These are phyloP conservation scores for Andrena cerasifolii DNA, from an alignment of 1,140 invertebrate genomes.

Conservation along the genomic window DNA sequence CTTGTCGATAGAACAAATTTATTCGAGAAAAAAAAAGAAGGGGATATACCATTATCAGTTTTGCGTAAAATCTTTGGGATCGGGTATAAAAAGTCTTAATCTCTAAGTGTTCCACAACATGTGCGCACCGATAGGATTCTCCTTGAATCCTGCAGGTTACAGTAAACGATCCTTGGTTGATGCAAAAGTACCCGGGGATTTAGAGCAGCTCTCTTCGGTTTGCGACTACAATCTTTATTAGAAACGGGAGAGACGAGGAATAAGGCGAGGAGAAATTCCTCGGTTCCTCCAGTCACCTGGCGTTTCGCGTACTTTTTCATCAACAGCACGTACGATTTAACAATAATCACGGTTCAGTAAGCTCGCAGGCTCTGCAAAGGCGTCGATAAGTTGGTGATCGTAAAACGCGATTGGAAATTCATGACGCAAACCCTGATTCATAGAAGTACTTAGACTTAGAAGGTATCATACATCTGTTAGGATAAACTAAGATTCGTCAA, in stretches of 20 bases:
- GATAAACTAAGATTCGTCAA: background rate
- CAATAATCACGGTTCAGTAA: background rate
- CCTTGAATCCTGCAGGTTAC: background rate
- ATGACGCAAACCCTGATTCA: background rate
- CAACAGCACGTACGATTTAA: background rate
- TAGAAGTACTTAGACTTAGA: background rate
- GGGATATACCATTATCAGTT: slow-evolving; percentile 57
- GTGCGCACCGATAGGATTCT: background rate
- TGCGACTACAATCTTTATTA: background rate
- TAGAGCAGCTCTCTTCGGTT: background rate
- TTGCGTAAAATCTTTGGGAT: slow-evolving; percentile 71
- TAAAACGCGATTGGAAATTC: slow-evolving; percentile 2
- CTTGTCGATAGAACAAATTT: slow-evolving; percentile 68
- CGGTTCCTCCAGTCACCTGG: too few relatives aligned
- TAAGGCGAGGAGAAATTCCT: too few relatives aligned
- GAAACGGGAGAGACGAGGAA: background rate
- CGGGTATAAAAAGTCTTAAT: slow-evolving; percentile 73
- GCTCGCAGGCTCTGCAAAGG: background rate
- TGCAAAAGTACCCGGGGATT: background rate
- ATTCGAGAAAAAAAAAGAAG: slow-evolving; percentile 65
- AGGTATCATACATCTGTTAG: background rate
- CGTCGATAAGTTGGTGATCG: background rate
- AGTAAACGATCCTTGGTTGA: background rate
- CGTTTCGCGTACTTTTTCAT: background rate
- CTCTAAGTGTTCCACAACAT: slow-evolving; percentile 55